Evolutionary conservation across 2,113 vertebrate genomes (phyloP).

Genomic region (Tretioscincus oriximinensis): DNA sequence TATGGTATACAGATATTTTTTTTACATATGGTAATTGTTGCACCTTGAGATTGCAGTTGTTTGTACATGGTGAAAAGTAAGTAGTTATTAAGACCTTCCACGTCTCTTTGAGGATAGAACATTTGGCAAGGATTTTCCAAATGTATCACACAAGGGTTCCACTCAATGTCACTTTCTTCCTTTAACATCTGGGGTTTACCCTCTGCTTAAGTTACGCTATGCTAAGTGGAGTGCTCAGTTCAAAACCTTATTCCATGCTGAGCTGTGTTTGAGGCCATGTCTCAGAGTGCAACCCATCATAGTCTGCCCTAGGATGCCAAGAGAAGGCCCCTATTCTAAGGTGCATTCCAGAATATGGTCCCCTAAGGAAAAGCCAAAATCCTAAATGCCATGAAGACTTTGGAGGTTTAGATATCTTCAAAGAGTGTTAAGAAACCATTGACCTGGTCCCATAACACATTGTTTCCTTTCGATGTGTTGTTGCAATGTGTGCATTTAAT

Average conservation of each 20-base stretch:
- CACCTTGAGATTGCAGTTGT: neutral
- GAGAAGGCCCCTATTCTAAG: too few species aligned
- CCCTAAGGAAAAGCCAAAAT: neutral
- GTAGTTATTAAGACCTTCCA: neutral
- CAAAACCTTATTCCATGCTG: too few species aligned
- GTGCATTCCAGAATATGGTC: too few species aligned
- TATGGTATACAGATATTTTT: neutral
- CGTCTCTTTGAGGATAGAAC: neutral
- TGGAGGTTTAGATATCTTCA: neutral
- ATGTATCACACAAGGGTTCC: neutral
- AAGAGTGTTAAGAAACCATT: neutral
- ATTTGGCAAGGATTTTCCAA: neutral
- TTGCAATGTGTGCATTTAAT: too few species aligned
- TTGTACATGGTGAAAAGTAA: neutral
- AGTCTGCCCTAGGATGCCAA: too few species aligned
- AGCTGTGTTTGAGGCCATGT: too few species aligned
- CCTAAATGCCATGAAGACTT: neutral
- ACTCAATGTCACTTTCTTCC: neutral
- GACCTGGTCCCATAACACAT: neutral
- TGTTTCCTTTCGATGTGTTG: neutral
- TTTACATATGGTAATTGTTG: neutral
- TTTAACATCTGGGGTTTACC: neutral
- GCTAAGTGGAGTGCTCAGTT: neutral
- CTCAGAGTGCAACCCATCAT: too few species aligned
- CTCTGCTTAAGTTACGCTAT: neutral